Evolutionary conservation across 2,797 vertebrate species (phyloP).

Genomic region (Denticeps clupeoides): DNA sequence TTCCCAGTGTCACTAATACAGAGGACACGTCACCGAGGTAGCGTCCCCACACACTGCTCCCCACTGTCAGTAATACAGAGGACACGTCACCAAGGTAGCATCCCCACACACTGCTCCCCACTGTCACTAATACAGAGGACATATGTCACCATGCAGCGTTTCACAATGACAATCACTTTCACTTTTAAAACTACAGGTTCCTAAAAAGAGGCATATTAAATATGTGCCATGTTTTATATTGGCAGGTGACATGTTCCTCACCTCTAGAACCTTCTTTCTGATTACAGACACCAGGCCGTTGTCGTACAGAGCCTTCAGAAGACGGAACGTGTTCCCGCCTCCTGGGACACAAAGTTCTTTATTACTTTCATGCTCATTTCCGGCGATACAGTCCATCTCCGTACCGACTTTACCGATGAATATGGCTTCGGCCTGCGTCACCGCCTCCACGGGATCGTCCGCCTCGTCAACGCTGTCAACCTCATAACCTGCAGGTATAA

Average conservation of each 20-base stretch:
- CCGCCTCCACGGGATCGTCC: slow-evolving; percentile 61
- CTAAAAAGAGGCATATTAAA: too few species aligned
- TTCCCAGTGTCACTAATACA: too few species aligned
- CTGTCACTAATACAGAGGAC: too few species aligned
- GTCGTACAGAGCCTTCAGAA: slow-evolving; percentile 77
- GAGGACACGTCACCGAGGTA: too few species aligned
- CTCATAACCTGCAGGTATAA: slow-evolving; percentile 56
- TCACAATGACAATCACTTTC: too few species aligned
- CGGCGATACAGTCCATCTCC: background rate
- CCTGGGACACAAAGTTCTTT: too few species aligned
- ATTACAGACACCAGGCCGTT: slow-evolving; percentile 68
- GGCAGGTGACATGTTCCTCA: slow-evolving; percentile 29
- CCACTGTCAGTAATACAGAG: too few species aligned
- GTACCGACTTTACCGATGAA: slow-evolving; percentile 79
- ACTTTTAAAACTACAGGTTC: too few species aligned
- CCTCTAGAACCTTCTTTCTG: slow-evolving; percentile 69
- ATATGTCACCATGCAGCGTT: too few species aligned
- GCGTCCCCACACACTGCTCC: too few species aligned
- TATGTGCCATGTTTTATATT: background rate
- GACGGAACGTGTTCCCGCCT: slow-evolving; percentile 81
- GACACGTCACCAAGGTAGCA: too few species aligned
- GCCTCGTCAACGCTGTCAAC: slow-evolving; percentile 74
- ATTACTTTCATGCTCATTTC: background rate
- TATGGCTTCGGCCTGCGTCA: slow-evolving; percentile 68
- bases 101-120: too few species aligned